Evolutionary conservation across 2,797 vertebrate genomes (phyloP).

Genomic region (Simalia tracyae): DNA sequence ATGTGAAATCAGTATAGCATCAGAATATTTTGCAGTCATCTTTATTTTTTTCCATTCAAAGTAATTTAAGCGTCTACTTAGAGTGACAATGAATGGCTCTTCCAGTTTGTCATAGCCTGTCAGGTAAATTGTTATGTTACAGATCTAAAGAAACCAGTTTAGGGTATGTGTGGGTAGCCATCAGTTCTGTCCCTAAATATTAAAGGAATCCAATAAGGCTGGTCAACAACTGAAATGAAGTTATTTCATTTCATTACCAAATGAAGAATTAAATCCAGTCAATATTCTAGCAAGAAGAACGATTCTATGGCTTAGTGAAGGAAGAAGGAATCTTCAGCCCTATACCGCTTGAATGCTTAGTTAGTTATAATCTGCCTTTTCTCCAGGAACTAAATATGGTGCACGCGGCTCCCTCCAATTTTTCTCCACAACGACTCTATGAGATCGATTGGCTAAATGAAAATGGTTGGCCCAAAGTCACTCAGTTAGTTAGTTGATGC

Average conservation of each 20-base stretch:
- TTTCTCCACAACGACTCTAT: background rate
- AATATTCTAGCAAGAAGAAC: background rate
- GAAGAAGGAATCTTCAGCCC: background rate
- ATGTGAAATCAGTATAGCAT: constrained; percentile 53
- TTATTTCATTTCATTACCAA: background rate
- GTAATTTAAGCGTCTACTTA: constrained; percentile 55
- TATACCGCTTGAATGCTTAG: background rate
- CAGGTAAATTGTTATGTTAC: constrained; percentile 64
- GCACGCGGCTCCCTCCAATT: background rate
- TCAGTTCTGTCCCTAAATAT: constrained; percentile 37
- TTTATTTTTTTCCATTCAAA: constrained; percentile 60
- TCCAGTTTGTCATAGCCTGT: constrained; percentile 63
- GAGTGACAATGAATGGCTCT: constrained; percentile 62
- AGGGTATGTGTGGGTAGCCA: constrained; percentile 33
- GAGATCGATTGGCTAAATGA: background rate
- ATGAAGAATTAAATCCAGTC: background rate
- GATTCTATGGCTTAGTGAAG: background rate
- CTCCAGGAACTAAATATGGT: background rate
- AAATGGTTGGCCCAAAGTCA: background rate
- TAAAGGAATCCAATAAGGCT: constrained; percentile 14
- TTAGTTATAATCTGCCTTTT: background rate
- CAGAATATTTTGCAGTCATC: constrained; percentile 52
- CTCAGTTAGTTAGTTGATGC: background rate
- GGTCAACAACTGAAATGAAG: background rate
- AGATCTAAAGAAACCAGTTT: constrained; percentile 57